Conservation (phyloP, 2,797 vertebrate species). For the Octomys mimax region DNA sequence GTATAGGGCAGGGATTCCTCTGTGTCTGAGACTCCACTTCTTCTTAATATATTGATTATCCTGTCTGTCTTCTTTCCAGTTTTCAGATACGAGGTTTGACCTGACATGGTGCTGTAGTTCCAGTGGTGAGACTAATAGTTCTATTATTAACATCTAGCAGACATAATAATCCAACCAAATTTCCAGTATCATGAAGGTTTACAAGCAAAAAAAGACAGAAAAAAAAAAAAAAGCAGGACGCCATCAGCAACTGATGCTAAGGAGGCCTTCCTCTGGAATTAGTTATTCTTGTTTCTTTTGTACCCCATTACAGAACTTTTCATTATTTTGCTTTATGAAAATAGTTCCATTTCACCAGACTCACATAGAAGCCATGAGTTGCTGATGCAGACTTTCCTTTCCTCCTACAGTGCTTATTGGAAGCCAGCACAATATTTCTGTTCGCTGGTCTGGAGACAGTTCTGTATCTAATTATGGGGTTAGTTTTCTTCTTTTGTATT, state of each 20-base stretch:
- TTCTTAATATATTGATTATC: not conserved
- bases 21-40: not conserved
- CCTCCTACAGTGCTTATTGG: not conserved
- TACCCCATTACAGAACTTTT: not conserved
- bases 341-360: not conserved
- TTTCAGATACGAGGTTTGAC: not conserved
- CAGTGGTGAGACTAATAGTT: not conserved
- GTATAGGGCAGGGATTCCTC: not conserved
- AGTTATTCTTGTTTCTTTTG: conserved; percentile 40
- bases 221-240: not conserved
- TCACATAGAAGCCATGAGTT: not conserved
- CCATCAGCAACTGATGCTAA: not conserved
- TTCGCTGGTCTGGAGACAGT: conserved; percentile 74
- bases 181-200: conserved; percentile 39
- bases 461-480: conserved; percentile 80
- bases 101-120: not conserved
- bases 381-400: not conserved
- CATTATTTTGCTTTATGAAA: conserved; percentile 37
- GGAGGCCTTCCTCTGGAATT: not conserved
- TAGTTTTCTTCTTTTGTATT: conserved; percentile 73
- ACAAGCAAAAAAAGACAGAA: not conserved
- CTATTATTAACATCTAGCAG: not conserved
- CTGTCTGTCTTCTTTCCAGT: not conserved
- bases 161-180: not conserved
- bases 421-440: conserved; percentile 63